Base-by-base conservation (phyloP, 2,113 vertebrate species). In the Aleadryas rufinucha region DNA sequence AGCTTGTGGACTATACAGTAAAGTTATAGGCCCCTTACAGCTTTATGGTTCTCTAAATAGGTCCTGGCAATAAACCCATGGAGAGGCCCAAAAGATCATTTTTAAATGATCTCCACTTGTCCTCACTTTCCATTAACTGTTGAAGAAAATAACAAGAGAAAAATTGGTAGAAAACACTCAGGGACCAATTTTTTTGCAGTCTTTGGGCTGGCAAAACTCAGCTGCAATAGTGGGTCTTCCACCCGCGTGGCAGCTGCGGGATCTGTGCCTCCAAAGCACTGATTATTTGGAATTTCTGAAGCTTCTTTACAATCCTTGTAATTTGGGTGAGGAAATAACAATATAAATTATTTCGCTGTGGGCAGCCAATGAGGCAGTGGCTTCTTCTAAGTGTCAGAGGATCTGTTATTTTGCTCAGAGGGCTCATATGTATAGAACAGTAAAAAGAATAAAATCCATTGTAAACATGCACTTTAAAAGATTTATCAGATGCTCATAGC, bases 381-480 rank as follows among this genome's bases (percentile, higher is more conserved):
- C 64, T 90, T 64, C 78, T 87, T 52, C 79, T 69, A 70, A 89
- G 95, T 87, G 82, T 91, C 69, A 70, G 84, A 97, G 94, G 94
- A 94, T 94, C 78, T 35, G 95, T 97, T 97, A 97, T 95, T 93
- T 97, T 95, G 92, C 96, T 97, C 95, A 89, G 91, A 97, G 96
- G 96, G 79, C 94, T 97, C 87, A 5, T 95, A 92, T 11, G 82
- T 92, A 37, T 31, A 16, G 90, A 92, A 90, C 96, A 94, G 91
- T 96, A 93, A 95, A 97, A 96, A 96, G 93, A 97, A 96, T 97
- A 97, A 97, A 97, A 96, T 94, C 94, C 87, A 94, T 92, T 97
- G 96, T 97, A 97, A 97, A 97, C 84, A 95, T 44, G 64, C 84
- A 93, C 94, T 97, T 97, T 97, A 96, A 94, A 96, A 97, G 96